Percentiles rank a stretch among this genome's conserved stretches.
Conservation (phyloP, 2,888 invertebrate species). For the Steromphala cineraria region DNA sequence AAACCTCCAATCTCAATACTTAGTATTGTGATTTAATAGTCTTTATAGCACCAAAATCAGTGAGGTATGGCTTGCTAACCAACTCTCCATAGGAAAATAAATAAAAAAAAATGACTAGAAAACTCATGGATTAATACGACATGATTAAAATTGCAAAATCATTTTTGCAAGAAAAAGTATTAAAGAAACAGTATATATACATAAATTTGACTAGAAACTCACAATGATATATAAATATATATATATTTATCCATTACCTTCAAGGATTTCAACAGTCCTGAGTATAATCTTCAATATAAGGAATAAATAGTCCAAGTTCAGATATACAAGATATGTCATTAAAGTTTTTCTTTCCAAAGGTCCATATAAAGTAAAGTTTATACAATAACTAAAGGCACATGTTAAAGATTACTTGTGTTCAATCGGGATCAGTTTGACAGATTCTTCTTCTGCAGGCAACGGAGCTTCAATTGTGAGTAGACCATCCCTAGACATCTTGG, state of each 20-base stretch:
- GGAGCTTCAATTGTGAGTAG: slow-evolving; percentile 97
- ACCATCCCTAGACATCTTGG: slow-evolving; percentile 96
- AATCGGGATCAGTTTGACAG: slow-evolving; percentile 88
- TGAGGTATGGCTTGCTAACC: too few relatives aligned
- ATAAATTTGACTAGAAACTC: too few relatives aligned
- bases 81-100: too few relatives aligned
- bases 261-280: not conserved
- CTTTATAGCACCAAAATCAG: too few relatives aligned
- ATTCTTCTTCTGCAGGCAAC: slow-evolving; percentile 87
- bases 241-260: not conserved
- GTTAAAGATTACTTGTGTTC: slow-evolving; percentile 46
- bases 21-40: too few relatives aligned
- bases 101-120: not conserved
- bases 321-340: not conserved
- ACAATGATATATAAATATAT: too few relatives aligned
- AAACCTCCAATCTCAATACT: too few relatives aligned
- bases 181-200: too few relatives aligned
- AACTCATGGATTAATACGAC: not conserved
- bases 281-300: too few relatives aligned
- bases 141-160: too few relatives aligned
- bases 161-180: too few relatives aligned
- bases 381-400: not conserved
- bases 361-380: not conserved
- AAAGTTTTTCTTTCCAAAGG: not conserved
- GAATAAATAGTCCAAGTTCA: not conserved